Evolutionary conservation across 2,797 vertebrate genomes (phyloP).

Genomic region (Ceyx erithaca): DNA sequence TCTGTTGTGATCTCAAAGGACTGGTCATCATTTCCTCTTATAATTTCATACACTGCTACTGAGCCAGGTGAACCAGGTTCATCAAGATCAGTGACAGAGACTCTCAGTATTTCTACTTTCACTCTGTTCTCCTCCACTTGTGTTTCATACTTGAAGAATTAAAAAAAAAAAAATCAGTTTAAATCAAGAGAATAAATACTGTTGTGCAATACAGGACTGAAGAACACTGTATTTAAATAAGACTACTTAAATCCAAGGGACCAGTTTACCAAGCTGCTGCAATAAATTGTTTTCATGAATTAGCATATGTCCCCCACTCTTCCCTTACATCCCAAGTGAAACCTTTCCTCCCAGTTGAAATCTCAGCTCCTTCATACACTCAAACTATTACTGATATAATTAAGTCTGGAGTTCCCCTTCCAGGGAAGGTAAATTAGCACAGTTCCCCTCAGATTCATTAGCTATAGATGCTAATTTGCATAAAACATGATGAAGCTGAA

Average conservation of each 20-base stretch:
- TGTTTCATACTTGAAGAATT: conserved; percentile 78
- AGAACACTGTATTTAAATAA: neutral
- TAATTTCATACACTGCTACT: conserved; percentile 82
- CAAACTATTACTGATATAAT: neutral
- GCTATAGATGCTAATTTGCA: neutral
- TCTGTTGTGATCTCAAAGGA: conserved; percentile 88
- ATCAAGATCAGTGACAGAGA: conserved; percentile 86
- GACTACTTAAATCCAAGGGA: neutral
- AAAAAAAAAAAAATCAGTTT: neutral
- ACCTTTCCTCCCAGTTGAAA: neutral
- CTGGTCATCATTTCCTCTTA: conserved; percentile 85
- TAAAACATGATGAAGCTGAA: neutral
- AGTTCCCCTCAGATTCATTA: neutral
- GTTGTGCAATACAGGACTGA: neutral
- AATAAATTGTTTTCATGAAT: neutral
- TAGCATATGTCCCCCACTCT: neutral
- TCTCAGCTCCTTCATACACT: neutral
- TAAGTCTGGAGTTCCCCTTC: neutral
- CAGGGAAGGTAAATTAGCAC: neutral
- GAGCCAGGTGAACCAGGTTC: conserved; percentile 81
- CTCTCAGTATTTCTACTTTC: conserved; percentile 80
- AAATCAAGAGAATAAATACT: neutral
- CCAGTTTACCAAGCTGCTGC: neutral
- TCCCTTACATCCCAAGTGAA: neutral
- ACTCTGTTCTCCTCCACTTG: conserved; percentile 83